Percentiles rank a stretch among this genome's conserved stretches.
phyloP scores from a whole-genome alignment of 1,140 invertebrate species.

The Hestina assimilis region DNA sequence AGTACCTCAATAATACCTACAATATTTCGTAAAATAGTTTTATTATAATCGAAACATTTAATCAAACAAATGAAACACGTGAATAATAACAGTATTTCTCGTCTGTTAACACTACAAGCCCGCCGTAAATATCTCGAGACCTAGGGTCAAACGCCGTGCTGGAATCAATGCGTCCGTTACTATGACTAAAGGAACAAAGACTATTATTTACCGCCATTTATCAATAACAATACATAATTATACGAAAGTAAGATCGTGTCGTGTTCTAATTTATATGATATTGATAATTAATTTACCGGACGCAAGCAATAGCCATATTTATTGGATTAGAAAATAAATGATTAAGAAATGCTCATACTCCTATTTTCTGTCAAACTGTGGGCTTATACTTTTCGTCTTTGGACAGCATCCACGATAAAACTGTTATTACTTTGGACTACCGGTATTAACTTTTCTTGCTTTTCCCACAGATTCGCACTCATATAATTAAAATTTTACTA shows the following conservation, averaged over 20 bases:
- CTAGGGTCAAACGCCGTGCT: conserved; percentile 17
- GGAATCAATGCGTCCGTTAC: conserved; percentile 16
- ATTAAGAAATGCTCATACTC: too few species aligned
- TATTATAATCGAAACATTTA: neutral
- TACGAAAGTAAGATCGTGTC: conserved; percentile 19
- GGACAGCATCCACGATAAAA: too few species aligned
- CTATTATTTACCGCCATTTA: conserved; percentile 22
- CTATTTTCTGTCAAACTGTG: too few species aligned
- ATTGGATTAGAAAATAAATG: too few species aligned
- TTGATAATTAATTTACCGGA: neutral
- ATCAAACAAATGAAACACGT: neutral
- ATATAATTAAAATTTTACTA: too few species aligned
- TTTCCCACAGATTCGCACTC: too few species aligned
- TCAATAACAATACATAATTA: conserved; percentile 19
- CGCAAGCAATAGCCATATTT: too few species aligned
- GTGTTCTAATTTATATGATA: neutral
- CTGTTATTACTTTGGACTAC: too few species aligned
- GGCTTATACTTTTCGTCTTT: too few species aligned
- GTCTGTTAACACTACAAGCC: conserved; percentile 9
- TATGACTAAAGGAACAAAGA: conserved; percentile 23
- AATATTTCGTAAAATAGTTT: neutral
- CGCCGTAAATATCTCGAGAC: conserved; percentile 18
- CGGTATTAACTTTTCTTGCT: too few species aligned
- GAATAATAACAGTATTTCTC: neutral
- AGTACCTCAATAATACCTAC: too few species aligned